phyloP scores from a whole-genome alignment of 2,797 vertebrate species.

The Chelon labrosus region DNA sequence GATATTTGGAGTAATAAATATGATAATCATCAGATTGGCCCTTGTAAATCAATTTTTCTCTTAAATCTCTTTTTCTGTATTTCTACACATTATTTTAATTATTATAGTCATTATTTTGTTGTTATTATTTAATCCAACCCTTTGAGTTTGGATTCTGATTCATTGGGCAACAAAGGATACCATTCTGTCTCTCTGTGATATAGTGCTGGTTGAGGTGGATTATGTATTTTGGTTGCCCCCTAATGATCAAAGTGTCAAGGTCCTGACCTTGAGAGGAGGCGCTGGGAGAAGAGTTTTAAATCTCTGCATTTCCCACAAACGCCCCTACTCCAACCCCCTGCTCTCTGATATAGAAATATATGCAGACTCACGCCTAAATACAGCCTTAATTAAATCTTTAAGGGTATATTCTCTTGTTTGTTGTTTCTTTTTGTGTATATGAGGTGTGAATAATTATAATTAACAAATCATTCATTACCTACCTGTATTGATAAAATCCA shows the following conservation, averaged over 20 bases:
- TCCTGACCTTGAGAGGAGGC: constrained; percentile 66
- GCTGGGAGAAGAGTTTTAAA: constrained; percentile 60
- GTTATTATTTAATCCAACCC: background rate
- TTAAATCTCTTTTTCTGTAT: background rate
- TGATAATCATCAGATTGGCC: background rate
- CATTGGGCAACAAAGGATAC: constrained; percentile 26
- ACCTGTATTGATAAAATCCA: too few species aligned
- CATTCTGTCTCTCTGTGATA: constrained; percentile 44
- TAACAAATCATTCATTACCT: too few species aligned
- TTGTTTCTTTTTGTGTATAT: too few species aligned
- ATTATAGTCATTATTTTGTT: background rate
- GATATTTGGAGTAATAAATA: background rate
- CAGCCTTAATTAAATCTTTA: too few species aligned
- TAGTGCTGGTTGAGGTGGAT: constrained; percentile 68
- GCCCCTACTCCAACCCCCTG: constrained; percentile 13
- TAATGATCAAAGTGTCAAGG: constrained; percentile 79
- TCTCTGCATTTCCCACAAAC: constrained; percentile 46
- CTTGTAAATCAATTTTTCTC: background rate
- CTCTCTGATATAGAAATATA: constrained; percentile 26
- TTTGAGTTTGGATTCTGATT: constrained; percentile 26
- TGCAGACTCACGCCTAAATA: background rate
- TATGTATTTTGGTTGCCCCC: constrained; percentile 75
- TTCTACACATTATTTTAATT: background rate
- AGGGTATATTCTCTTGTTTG: too few species aligned
- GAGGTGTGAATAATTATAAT: too few species aligned